Evolutionary conservation across 2,888 invertebrate species (phyloP), one percentile per base, ranked within the genome.

Genomic region (Macaria liturata): DNA sequence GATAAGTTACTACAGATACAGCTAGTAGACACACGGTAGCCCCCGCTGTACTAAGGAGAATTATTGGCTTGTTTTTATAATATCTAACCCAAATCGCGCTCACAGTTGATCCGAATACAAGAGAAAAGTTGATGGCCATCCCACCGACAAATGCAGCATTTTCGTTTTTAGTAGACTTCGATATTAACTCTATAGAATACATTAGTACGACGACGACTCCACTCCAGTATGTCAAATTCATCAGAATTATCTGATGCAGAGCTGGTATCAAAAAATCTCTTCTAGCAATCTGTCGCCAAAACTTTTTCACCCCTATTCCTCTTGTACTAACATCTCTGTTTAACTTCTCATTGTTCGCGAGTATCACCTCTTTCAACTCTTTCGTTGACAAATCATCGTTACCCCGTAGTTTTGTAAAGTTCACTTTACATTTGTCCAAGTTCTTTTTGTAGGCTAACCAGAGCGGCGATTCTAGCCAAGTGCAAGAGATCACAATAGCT

Each of bases 351-450:
- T n/a, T n/a, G n/a, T n/a, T n/a, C n/a, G n/a, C n/a, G n/a, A n/a
- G n/a, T n/a, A n/a, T n/a, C n/a, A n/a, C n/a, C n/a, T n/a, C 44
- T 37, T 45, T 7, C n/a, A 51, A 45, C n/a, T 51, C 51, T 32
- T 51, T 51, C 30, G 9, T 7, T 30, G 51, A 44, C 20, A 8
- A 32, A 7, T 44, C 51, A 34, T 30, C 51, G 9, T 8, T 44
- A 34, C 44, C 4, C 56, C 66, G 7, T 55, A 30, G 3, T 49
- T 54, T 48, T 31, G 31, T 46, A 7, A 55, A 51, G 43, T 44
- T 44, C 3, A 5, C 9, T 34, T 37, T 45, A 44, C 44, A 45
- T 5, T 5, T 34, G 30, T 37, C n/a, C 3, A 51, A 44, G 6
- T 45, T 34, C 8, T 37, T 4, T 45, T 44, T 46, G 39, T 40